Evolutionary conservation across 2,797 vertebrate species (phyloP).

Genomic region (Onychomys arenicola): DNA sequence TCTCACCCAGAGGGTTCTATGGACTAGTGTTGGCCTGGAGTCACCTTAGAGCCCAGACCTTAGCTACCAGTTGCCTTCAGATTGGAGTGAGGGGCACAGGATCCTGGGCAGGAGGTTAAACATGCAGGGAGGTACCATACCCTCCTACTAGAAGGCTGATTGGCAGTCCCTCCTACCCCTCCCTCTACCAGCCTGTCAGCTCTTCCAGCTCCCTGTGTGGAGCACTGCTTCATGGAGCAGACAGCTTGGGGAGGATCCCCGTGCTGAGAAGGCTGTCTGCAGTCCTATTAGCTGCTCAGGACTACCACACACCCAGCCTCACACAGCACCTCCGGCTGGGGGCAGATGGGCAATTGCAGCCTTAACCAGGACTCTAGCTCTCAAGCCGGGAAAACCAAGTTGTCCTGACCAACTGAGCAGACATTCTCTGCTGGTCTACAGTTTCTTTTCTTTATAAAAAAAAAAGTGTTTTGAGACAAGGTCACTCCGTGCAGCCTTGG

Average conservation of each 20-base stretch:
- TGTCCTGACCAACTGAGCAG: not conserved
- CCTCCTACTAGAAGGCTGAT: not conserved
- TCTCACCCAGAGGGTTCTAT: not conserved
- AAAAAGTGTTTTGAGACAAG: not conserved
- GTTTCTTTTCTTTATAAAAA: not conserved
- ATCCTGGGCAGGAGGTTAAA: not conserved
- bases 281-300: not conserved
- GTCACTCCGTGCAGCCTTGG: not conserved
- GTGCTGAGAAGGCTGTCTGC: not conserved
- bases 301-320: not conserved
- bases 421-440: not conserved
- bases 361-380: not conserved
- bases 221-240: not conserved
- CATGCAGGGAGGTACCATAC: accelerated
- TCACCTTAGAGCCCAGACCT: not conserved
- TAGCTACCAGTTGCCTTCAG: not conserved
- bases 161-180: accelerated
- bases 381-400: not conserved
- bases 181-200: not conserved
- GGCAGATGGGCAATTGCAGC: not conserved
- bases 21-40: not conserved
- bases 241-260: not conserved
- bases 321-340: not conserved
- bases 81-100: not conserved
- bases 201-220: not conserved